Evolutionary conservation across 2,888 invertebrate genomes (phyloP).

Genomic region (Drosophila testacea): DNA sequence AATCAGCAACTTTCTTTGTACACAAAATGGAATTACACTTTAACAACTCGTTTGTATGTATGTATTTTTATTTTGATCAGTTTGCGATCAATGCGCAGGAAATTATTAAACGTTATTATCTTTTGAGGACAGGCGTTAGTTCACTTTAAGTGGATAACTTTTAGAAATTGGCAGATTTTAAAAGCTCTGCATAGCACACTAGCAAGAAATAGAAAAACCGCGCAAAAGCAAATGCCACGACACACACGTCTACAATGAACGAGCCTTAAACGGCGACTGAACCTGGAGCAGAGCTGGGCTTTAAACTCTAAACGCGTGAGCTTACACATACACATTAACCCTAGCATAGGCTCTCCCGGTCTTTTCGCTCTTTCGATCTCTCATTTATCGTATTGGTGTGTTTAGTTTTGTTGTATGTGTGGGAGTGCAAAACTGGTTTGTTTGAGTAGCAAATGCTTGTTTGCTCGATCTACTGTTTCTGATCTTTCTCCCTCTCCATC

Average conservation of each 20-base stretch:
- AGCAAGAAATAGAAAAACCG: conserved; percentile 8
- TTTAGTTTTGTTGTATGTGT: conserved; percentile 46
- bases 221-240: conserved; percentile 21
- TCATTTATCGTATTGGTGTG: conserved; percentile 11
- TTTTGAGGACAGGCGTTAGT: neutral
- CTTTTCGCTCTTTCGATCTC: conserved; percentile 14
- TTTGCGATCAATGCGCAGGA: neutral
- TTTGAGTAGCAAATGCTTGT: conserved; percentile 61
- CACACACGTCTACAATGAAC: conserved; percentile 58
- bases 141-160: conserved; percentile 15
- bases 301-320: conserved; percentile 42
- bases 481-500: conserved; percentile 13
- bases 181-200: conserved; percentile 19
- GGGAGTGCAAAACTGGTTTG: conserved; percentile 74
- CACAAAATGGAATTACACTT: conserved; percentile 14
- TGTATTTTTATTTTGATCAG: neutral
- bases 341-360: neutral
- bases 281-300: conserved; percentile 55
- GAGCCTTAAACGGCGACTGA: conserved; percentile 64
- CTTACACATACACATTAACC: conserved; percentile 4
- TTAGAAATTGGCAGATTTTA: conserved; percentile 19
- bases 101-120: conserved; percentile 10
- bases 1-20: conserved; percentile 32
- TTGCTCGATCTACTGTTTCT: conserved; percentile 30
- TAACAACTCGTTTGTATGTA: neutral